Evolutionary conservation across 2,888 invertebrate genomes (phyloP).

Genomic region (Dryomyza anilis): DNA sequence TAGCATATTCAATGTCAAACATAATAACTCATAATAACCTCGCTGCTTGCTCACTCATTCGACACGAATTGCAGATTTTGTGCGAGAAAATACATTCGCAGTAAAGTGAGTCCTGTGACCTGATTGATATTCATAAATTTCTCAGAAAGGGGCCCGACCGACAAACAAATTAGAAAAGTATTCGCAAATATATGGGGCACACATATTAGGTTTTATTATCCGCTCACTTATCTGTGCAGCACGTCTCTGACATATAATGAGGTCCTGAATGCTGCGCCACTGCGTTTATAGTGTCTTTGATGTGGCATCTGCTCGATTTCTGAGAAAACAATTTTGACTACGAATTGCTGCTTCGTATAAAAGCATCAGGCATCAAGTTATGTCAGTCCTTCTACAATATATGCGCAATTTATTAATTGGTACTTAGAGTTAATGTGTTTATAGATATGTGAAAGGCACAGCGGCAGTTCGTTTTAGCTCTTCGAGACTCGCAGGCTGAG

Average conservation of each 20-base stretch:
- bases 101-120: not conserved
- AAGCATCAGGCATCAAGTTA: not conserved
- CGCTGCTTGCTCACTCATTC: not conserved
- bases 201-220: too few species aligned
- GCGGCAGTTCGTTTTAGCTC: not conserved
- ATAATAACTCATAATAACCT: not conserved
- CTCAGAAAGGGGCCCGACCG: not conserved
- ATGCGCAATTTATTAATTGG: slow-evolving; percentile 15
- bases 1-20: not conserved
- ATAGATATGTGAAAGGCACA: not conserved
- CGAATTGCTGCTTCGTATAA: not conserved
- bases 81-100: not conserved
- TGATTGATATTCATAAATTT: not conserved
- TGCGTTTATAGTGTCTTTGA: not conserved
- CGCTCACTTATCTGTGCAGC: not conserved
- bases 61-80: not conserved
- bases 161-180: not conserved
- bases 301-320: not conserved
- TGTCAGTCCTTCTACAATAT: not conserved
- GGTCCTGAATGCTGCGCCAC: not conserved
- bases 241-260: not conserved
- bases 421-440: slow-evolving; percentile 9
- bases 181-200: too few species aligned
- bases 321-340: not conserved
- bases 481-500: too few species aligned